phyloP scores from a whole-genome alignment of 1,140 invertebrate species.

The Littorina saxatilis region DNA sequence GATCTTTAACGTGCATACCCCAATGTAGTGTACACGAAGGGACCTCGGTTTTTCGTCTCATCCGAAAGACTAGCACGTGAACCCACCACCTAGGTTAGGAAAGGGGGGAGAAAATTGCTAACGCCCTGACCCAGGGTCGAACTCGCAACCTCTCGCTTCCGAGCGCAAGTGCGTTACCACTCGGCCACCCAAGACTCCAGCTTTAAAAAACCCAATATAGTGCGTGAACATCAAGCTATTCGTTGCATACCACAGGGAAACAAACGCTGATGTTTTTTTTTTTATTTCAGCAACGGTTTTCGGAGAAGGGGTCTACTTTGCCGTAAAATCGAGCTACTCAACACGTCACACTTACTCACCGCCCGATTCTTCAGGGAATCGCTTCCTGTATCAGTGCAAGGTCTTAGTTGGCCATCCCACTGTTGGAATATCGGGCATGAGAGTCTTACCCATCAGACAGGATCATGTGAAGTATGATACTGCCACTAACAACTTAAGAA shows the following conservation, averaged over 20 bases:
- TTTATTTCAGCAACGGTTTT: constrained; percentile 45
- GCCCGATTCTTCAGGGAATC: constrained; percentile 43
- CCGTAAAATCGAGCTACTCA: constrained; percentile 53
- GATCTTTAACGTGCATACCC: no score
- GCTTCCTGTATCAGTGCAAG: constrained; percentile 51
- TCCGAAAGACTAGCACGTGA: no score
- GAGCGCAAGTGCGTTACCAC: no score
- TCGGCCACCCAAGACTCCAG: no score
- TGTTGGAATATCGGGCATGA: constrained; percentile 42
- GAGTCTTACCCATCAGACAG: constrained; percentile 49
- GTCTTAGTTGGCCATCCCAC: constrained; percentile 59
- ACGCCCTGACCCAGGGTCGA: no score
- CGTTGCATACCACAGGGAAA: no score
- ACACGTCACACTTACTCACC: constrained; percentile 42
- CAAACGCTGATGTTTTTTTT: background rate
- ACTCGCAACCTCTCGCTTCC: no score
- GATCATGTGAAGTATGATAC: constrained; percentile 54
- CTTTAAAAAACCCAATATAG: background rate
- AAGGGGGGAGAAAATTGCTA: no score
- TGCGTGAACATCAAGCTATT: no score
- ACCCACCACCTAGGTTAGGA: no score
- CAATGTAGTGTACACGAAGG: no score
- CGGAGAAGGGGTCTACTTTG: constrained; percentile 64
- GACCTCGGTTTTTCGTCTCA: no score
- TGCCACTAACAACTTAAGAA: constrained; percentile 43